Evolutionary conservation across 2,113 vertebrate genomes (phyloP), one percentile per base, ranked within the genome.

Genomic region (Sapayoa aenigma): DNA sequence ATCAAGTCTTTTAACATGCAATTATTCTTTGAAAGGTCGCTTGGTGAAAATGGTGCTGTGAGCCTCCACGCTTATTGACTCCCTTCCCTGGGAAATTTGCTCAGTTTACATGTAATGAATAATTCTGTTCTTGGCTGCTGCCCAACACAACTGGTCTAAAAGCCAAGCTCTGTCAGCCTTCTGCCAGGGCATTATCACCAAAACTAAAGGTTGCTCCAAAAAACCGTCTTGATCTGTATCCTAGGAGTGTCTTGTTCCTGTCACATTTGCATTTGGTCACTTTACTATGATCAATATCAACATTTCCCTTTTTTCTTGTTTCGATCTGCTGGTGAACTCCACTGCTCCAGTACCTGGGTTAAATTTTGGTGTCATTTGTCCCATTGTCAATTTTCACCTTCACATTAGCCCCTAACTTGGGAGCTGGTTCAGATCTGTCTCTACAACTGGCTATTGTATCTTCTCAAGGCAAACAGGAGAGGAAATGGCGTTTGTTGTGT

Each of bases 1-100:
- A 47, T 30, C 0, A 3, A 85, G 88, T 81, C 79, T 88, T 88
- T 96, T 88, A 93, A 94, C 76, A 67, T 37, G 47, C 52, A 95
- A 59, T 92, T 92, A 78, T 52, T 35, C 68, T 92, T 77, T 44
- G 65, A 95, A 95, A 95, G 84, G 90, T 96, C 90, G 88, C 42
- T 77, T 59, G 69, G 50, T 56, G 63, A 86, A 96, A 94, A 95
- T 4, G 21, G 68, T 83, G 52, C 79, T 4, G 2, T 27, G 56
- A 91, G 79, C 33, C 24, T 88, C 72, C 47, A 22, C 72, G 72
- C 86, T 93, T 95, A 92, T 90, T 94, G 87, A 93, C 85, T 80
- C 68, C 31, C 24, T 86, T 90, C 75, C 35, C 78, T 77, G 23
- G 55, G 52, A 55, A 94, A 84, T 96, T 97, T 94, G 56, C 79